Evolutionary conservation across 1,140 invertebrate genomes (phyloP), one percentile per base, ranked within the genome.

Genomic region (Proales similis): DNA sequence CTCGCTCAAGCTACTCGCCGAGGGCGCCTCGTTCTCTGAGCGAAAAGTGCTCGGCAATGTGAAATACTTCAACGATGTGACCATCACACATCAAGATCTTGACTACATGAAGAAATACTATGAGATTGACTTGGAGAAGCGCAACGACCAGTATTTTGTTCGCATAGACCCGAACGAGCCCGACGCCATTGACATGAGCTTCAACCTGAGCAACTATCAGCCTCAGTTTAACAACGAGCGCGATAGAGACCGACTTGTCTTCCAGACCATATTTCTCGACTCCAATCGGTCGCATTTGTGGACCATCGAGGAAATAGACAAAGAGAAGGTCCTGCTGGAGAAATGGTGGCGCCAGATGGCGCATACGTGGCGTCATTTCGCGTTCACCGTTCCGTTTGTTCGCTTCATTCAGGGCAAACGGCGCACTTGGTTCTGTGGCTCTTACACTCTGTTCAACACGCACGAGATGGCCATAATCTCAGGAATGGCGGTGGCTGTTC

Each of bases 341-440:
- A 63, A 64, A n/a, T 70, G 68, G 69, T 70, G 69, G 68, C 45
- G 67, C 22, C 68, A 71, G 61, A 69, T 71, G 48, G 67, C 70
- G 11, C 70, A 70, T 63, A 67, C 66, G 3, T 71, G 70, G 70
- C 49, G 63, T 6, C 70, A 71, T 63, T 71, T 69, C 66, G 67
- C 69, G 11, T 71, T 70, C 27, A 67, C 66, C n/a, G 68, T 70
- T 2, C 69, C 69, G 9, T 64, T 70, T 12, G 68, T 70, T 66
- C 51, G 68, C 30, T 71, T 68, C 61, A 49, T 71, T 7, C 69
- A 71, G 32, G 69, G 69, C 1, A 68, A 65, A 49, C 61, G 66
- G 39, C 33, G 68, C 22, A 67, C 68, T 7, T 70, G 66, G 65
- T 70, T 66, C 45, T 67, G 65, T 64, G 69, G 70, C 1, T 64